Percentiles rank a stretch among this genome's conserved stretches.
These are phyloP conservation scores for Muscicapa striata DNA, from an alignment of 2,797 vertebrate species.

Conservation along the genomic window DNA sequence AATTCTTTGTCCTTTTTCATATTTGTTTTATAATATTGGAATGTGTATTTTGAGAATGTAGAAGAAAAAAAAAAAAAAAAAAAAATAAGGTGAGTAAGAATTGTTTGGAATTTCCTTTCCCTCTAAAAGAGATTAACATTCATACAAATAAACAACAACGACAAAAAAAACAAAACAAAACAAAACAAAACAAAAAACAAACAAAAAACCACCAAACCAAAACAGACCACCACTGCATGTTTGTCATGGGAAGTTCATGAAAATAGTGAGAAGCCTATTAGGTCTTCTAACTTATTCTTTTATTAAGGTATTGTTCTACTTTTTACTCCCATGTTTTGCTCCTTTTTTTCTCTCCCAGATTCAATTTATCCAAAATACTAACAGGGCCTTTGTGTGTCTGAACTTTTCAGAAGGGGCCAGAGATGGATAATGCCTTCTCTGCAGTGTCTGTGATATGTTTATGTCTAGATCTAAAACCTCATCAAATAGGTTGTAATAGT, in stretches of 20 bases:
- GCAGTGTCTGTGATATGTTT: background rate
- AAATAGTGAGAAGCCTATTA: rapidly evolving
- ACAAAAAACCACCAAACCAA: no score
- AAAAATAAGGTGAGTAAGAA: background rate
- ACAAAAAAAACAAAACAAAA: no score
- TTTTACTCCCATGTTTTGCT: background rate
- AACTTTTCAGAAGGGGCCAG: background rate
- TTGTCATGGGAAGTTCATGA: background rate
- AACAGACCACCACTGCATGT: rapidly evolving
- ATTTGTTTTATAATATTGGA: background rate
- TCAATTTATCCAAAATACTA: background rate
- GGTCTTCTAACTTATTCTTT: background rate
- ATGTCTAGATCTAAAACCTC: background rate
- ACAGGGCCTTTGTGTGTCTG: background rate
- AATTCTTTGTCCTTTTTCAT: background rate
- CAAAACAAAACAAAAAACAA: no score
- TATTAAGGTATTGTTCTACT: background rate
- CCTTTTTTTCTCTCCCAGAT: background rate
- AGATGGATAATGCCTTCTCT: background rate
- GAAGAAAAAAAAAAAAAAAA: background rate
- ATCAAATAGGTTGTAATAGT: background rate
- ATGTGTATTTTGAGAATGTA: background rate
- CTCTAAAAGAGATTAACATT: background rate
- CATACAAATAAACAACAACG: background rate
- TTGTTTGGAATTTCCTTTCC: background rate